Base-by-base conservation (phyloP, 2,113 vertebrate genomes). In the Takifugu bimaculatus region DNA sequence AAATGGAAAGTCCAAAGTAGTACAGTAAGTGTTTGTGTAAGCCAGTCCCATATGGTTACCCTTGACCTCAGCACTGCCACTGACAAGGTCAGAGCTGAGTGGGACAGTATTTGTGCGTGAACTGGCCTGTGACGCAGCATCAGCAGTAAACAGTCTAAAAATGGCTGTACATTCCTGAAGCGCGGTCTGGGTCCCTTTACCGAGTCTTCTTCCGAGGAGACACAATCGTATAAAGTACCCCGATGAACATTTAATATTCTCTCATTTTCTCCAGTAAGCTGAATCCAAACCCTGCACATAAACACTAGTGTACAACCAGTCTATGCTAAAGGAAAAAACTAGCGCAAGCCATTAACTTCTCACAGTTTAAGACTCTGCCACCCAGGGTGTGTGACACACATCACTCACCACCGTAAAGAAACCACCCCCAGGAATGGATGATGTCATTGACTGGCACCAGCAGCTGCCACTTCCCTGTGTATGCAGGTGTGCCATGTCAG, bases 401-500 rank as follows among this genome's bases (percentile, higher is more conserved):
- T 29, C 63, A 49, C 70, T 54, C 13, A 0, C 55, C 11, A 13
- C 62, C 66, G 63, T 74, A 61, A 67, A 67, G 70, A 72, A 54
- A 68, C 54, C 66, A 62, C 60, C 57, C 25, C 0, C 2, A 54
- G 75, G 75, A 58, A 15, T 45, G 15, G 68, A 74, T 87, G 82
- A 85, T 75, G 83, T 85, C 83, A 85, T 27, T 80, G 77, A 88
- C 54, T 80, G 81, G 65, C 71, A 81, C 75, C 26, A 62, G 59
- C 83, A 82, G 79, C 80, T 88, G 82, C 50, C 74, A 62, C 57
- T 39, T 65, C 61, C 68, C 45, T 69, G 75, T 68, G 50, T 52
- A 25, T 52, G 62, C 63, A 73, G 58, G 77, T 71, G 71, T 7
- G 54, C 68, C 50, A 13, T 54, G 54, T 7, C 15, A 43, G 43